Percentiles rank a stretch among this genome's conserved stretches.
These are phyloP conservation scores for Anabas testudineus DNA, from an alignment of 2,797 vertebrate species.

Conservation along the genomic window DNA sequence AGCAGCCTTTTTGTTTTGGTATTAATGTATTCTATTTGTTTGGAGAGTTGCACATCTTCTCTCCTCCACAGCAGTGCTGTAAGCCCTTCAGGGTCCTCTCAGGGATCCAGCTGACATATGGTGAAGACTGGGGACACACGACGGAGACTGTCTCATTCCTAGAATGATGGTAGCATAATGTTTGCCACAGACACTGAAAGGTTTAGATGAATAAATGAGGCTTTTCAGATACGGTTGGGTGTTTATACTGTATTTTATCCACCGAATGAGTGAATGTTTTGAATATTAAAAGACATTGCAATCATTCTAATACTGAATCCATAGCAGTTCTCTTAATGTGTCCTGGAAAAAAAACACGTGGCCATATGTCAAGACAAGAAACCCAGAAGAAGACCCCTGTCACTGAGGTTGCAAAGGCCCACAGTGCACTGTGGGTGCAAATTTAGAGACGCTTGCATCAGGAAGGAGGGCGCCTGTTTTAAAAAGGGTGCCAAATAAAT, in stretches of 20 bases:
- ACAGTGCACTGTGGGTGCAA: too few species aligned
- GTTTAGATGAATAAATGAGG: not conserved
- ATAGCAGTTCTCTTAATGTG: not conserved
- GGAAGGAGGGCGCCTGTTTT: too few species aligned
- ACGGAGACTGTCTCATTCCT: conserved; percentile 37
- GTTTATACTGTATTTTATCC: not conserved
- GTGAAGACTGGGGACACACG: conserved; percentile 43
- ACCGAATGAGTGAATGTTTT: not conserved
- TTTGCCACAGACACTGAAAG: conserved; percentile 26
- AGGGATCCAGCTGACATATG: conserved; percentile 61
- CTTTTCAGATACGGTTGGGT: not conserved
- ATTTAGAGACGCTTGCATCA: too few species aligned
- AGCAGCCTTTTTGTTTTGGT: conserved; percentile 54
- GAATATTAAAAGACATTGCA: not conserved
- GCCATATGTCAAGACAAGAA: too few species aligned
- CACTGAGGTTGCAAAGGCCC: too few species aligned
- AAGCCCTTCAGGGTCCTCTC: conserved; percentile 48
- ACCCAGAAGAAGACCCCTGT: too few species aligned
- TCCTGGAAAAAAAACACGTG: not conserved
- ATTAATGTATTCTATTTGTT: conserved; percentile 78
- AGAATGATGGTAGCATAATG: conserved; percentile 40
- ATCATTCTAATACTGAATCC: not conserved
- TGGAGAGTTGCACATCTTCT: conserved; percentile 49
- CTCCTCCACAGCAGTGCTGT: conserved; percentile 33
- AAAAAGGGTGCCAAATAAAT: too few species aligned